Base-by-base conservation (phyloP, 2,888 invertebrate genomes). In the Cantharis flavilabris region DNA sequence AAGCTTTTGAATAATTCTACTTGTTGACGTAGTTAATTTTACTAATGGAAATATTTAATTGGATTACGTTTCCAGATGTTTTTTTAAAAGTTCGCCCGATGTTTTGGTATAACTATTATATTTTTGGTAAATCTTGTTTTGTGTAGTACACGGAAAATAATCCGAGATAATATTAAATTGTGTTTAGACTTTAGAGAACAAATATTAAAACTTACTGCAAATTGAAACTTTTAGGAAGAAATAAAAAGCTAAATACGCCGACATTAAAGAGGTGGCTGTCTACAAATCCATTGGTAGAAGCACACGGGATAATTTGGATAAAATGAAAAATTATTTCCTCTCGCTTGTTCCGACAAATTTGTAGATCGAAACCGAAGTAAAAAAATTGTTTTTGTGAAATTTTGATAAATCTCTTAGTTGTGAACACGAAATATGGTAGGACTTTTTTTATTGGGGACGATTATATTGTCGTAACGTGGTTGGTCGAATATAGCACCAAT, bases 401-500 rank as follows among this genome's bases (percentile, higher is more conserved):
- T n/a, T 49, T 49, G 5, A 49, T 49, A 49, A 49, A 9, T 49
- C 49, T n/a, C n/a, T 49, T 49, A 49, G 13, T 49, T 49, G 49
- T 49, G 49, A n/a, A n/a, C 49, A n/a, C 49, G 49, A 49, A 49
- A n/a, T 49, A n/a, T 67, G 26, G 26, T 49, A 70, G 18, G 28
- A 10, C 26, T 70, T 70, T 13, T 33, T 70, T 70, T 69, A 62
- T 69, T 70, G 62, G 70, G 63, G 69, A 69, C 70, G 69, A 73
- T 33, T 70, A 70, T 70, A 49, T 73, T 71, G 76, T 67, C 73
- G 64, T 69, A 73, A 71, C 71, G 73, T 73, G 26, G 30, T 62
- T 77, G 74, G 77, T 65, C 77, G 77, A 62, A 69, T 77, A 69
- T 77, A 74, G 74, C 71, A 67, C 73, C 73, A 71, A 76, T 49